Evolutionary conservation across 2,797 vertebrate species (phyloP).

Genomic region (Myotis vivesi): DNA sequence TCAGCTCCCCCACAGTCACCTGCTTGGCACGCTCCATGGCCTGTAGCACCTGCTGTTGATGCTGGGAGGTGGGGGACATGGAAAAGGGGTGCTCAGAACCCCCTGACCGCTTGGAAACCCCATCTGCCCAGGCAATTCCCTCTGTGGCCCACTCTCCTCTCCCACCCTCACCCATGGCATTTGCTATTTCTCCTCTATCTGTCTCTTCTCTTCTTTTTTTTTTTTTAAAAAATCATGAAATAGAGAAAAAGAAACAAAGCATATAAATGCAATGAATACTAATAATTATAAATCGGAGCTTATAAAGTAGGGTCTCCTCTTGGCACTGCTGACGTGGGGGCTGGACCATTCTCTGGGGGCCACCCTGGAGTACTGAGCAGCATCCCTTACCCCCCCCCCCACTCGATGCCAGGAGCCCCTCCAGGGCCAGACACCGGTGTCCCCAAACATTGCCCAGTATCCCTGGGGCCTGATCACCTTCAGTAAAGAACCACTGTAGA

Average conservation of each 20-base stretch:
- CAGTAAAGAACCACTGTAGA: background rate
- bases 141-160: background rate
- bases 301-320: background rate
- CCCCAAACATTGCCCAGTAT: background rate
- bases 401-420: background rate
- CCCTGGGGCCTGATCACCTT: background rate
- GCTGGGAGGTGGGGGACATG: conserved; percentile 72
- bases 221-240: background rate
- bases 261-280: background rate
- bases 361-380: background rate
- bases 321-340: accelerated
- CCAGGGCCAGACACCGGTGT: background rate
- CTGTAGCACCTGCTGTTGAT: conserved; percentile 91
- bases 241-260: background rate
- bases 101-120: background rate
- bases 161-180: background rate
- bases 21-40: conserved; percentile 90
- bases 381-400: background rate
- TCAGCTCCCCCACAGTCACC: conserved; percentile 89
- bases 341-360: accelerated
- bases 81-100: background rate
- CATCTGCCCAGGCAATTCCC: background rate
- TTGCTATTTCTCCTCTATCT: background rate
- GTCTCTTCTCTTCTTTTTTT: background rate
- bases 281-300: background rate